phyloP scores from a whole-genome alignment of 2,888 invertebrate genomes.

The Candidula unifasciata region DNA sequence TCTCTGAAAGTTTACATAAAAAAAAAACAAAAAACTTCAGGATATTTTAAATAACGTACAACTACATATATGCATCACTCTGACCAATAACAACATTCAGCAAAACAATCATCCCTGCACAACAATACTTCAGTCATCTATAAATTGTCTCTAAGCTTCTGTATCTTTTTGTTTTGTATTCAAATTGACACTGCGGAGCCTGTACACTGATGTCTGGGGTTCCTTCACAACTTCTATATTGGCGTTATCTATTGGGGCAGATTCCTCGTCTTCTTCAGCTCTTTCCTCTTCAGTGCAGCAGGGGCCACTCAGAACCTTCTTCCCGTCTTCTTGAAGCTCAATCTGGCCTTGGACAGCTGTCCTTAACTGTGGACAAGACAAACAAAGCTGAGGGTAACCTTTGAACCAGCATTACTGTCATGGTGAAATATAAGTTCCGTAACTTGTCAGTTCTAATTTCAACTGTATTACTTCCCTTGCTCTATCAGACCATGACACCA shows the following conservation, averaged over 20 bases:
- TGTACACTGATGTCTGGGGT: conserved; percentile 13
- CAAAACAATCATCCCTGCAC: too few relatives aligned
- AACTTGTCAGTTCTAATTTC: too few relatives aligned
- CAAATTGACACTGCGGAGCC: conserved; percentile 28
- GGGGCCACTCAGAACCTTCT: conserved; percentile 26
- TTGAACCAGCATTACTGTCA: too few relatives aligned
- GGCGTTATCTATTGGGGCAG: conserved; percentile 52
- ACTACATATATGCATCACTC: too few relatives aligned
- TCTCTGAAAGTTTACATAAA: too few relatives aligned
- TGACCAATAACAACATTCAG: too few relatives aligned
- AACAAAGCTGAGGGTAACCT: neutral
- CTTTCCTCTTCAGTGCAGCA: conserved; percentile 18
- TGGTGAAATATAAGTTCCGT: too few relatives aligned
- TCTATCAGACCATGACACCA: too few relatives aligned
- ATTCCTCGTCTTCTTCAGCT: conserved; percentile 33
- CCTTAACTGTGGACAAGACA: conserved; percentile 59
- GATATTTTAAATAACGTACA: too few relatives aligned
- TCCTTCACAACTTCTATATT: conserved; percentile 40
- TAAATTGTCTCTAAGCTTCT: conserved; percentile 4
- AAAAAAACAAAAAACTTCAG: too few relatives aligned
- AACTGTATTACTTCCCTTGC: too few relatives aligned
- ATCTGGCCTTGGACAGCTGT: conserved; percentile 71
- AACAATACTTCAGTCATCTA: too few relatives aligned
- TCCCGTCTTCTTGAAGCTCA: conserved; percentile 64
- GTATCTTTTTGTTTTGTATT: neutral